Evolutionary conservation across 2,888 invertebrate genomes (phyloP), one percentile per base, ranked within the genome.

Genomic region (Chelonus formosanus): DNA sequence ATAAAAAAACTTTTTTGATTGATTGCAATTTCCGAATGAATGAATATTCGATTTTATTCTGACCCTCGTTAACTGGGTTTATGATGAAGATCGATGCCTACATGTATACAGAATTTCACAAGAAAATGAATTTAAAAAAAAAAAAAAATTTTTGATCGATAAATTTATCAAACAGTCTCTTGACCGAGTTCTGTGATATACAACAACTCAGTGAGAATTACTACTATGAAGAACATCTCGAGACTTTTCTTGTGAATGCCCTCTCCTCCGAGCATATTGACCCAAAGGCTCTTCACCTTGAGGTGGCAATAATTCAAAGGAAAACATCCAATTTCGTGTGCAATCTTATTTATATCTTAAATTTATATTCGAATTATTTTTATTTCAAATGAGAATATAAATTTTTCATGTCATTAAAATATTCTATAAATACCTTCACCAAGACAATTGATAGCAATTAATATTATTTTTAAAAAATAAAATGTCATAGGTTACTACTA

Each of bases 101-200:
- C 20, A 40, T 3, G 6, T 40, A 40, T 40, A 40, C 40, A 40
- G 3, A 6, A 40, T 6, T 40, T 40, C 10, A 48, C n/a, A 6
- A 52, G 52, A 32, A 31, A 32, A 52, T 34, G 32, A 50, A 58
- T 5, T 31, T 44, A 36, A 56, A 32, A 32, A 61, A 35, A 61
- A 61, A 8, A 48, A 61, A 8, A 8, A 31, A 52, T 32, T 3
- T 31, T 32, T 3, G 32, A 48, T n/a, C 63, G 54, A 61, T 57
- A 47, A 59, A 59, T 35, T 57, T 50, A 67, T 59, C 32, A 8
- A 35, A 59, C 61, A 67, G 69, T 67, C 72, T 70, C 67, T 70
- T 68, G 70, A 68, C 71, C 71, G 67, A 68, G 65, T 69, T 69
- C 67, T 63, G 40, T 40, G 40, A 4, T 54, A 8, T 52, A 52